Evolutionary conservation across 2,797 vertebrate genomes (phyloP).

Genomic region (Discoglossus pictus): DNA sequence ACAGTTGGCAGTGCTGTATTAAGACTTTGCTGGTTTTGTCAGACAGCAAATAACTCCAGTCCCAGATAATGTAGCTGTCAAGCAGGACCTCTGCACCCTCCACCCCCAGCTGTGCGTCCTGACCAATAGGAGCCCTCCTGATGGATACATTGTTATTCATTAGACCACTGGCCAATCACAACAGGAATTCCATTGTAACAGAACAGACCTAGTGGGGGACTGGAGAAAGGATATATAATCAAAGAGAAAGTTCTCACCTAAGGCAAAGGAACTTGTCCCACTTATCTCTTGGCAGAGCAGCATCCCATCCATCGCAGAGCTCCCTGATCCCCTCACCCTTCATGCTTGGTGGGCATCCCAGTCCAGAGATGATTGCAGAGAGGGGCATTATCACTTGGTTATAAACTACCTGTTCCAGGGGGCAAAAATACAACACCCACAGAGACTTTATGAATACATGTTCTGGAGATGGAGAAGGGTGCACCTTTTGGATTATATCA

Average conservation of each 20-base stretch:
- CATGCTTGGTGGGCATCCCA: not conserved
- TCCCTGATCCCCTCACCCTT: not conserved
- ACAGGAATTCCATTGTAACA: slow-evolving; percentile 43
- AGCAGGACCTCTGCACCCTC: slow-evolving; percentile 33
- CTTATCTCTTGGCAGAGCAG: slow-evolving; percentile 11
- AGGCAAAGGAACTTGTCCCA: slow-evolving; percentile 36
- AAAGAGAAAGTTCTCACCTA: slow-evolving; percentile 58
- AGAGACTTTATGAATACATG: slow-evolving; percentile 62
- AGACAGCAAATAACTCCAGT: slow-evolving; percentile 4
- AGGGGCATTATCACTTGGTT: not conserved
- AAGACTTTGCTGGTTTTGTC: slow-evolving; percentile 5
- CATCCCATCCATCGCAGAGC: slow-evolving; percentile 13
- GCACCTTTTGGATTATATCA: slow-evolving; percentile 66
- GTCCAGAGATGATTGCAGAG: slow-evolving; percentile 21
- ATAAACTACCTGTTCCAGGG: slow-evolving; percentile 4
- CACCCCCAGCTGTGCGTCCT: slow-evolving; percentile 10
- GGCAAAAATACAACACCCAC: not conserved
- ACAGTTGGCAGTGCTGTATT: not conserved
- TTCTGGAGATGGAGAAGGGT: slow-evolving; percentile 76
- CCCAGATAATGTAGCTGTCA: slow-evolving; percentile 24
- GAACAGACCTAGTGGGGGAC: slow-evolving; percentile 16
- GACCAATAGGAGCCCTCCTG: slow-evolving; percentile 56
- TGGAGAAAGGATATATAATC: slow-evolving; percentile 35
- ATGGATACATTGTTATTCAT: slow-evolving; percentile 47
- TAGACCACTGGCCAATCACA: slow-evolving; percentile 46